Evolutionary conservation across 2,797 vertebrate species (phyloP).

Genomic region (Glyptemys insculpta): DNA sequence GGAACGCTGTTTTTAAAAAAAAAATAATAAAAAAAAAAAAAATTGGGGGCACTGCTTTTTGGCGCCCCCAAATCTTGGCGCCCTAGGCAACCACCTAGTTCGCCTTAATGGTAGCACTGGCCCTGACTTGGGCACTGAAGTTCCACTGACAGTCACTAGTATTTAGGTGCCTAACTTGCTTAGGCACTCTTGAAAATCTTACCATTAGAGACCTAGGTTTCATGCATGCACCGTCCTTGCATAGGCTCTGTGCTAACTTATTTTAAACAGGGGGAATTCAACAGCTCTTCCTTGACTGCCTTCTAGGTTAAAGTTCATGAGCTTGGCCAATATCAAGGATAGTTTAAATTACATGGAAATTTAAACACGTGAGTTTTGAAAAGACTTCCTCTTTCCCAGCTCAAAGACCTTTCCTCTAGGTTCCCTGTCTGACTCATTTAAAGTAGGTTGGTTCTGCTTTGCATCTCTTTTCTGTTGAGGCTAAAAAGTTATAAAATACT

Average conservation of each 20-base stretch:
- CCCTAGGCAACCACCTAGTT: too few species aligned
- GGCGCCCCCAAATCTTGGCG: too few species aligned
- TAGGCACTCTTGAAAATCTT: not conserved
- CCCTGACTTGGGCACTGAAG: not conserved
- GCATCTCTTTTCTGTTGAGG: not conserved
- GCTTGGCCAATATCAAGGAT: not conserved
- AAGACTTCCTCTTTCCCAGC: not conserved
- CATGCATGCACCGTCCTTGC: not conserved
- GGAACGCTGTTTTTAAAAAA: too few species aligned
- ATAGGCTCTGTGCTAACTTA: too few species aligned
- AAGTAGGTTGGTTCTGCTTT: too few species aligned
- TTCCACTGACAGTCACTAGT: not conserved
- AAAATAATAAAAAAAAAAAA: too few species aligned
- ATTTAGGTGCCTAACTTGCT: not conserved
- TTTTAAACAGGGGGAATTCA: not conserved
- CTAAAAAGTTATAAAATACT: not conserved
- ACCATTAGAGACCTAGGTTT: not conserved
- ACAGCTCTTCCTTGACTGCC: not conserved
- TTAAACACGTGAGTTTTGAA: not conserved
- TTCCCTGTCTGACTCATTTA: not conserved
- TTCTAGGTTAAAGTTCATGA: not conserved
- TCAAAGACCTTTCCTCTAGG: not conserved
- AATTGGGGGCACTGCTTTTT: too few species aligned
- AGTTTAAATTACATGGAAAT: not conserved
- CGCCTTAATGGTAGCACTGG: too few species aligned